Conservation (phyloP, 1,140 invertebrate genomes). For the Phthorimaea operculella region DNA sequence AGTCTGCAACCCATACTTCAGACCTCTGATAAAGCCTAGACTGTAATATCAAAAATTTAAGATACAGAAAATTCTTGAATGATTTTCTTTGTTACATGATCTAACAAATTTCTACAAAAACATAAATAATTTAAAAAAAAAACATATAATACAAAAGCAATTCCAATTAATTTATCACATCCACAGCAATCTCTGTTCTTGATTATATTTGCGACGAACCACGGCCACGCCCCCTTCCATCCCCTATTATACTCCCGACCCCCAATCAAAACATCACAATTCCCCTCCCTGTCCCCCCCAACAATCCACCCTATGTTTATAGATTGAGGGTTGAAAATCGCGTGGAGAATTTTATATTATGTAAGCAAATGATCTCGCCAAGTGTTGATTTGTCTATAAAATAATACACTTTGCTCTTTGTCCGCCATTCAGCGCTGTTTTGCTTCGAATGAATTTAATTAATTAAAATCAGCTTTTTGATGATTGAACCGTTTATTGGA, state of each 20-base stretch:
- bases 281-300: no score
- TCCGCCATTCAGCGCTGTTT: conserved; percentile 57
- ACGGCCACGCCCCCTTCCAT: conserved; percentile 61
- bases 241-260: conserved; percentile 56
- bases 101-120: no score
- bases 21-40: no score
- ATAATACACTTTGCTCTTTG: conserved; percentile 67
- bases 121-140: no score
- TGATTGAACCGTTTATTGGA: conserved; percentile 23
- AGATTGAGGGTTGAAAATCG: conserved; percentile 8
- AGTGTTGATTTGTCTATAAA: conserved; percentile 63
- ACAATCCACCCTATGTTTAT: no score
- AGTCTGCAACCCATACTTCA: no score
- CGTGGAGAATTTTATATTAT: conserved; percentile 24
- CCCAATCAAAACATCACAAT: conserved; percentile 27
- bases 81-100: no score
- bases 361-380: conserved; percentile 35
- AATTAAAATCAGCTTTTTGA: conserved; percentile 50
- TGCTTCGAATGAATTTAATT: conserved; percentile 62
- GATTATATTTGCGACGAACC: conserved; percentile 65
- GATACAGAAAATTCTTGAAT: no score
- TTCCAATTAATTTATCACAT: conserved; percentile 13
- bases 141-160: no score
- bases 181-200: conserved; percentile 37
- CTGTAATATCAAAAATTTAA: no score